phyloP scores from a whole-genome alignment of 1,140 invertebrate genomes.

The Drosophila arizonae region DNA sequence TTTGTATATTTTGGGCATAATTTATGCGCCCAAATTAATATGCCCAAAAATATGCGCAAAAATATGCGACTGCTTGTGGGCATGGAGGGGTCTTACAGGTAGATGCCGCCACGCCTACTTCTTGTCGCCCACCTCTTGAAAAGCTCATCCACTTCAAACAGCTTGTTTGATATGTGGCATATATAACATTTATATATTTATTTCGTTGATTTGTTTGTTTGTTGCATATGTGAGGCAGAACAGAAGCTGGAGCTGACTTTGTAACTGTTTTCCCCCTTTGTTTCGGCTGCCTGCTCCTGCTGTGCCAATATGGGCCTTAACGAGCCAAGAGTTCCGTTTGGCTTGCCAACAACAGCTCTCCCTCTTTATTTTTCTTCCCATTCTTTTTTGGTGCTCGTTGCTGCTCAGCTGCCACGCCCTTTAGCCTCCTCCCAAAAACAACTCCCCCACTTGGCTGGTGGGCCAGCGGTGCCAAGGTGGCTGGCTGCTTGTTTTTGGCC shows the following conservation, averaged over 20 bases:
- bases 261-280: neutral
- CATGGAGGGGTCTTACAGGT: neutral
- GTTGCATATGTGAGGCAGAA: neutral
- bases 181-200: neutral
- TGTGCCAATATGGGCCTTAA: slow-evolving; percentile 61
- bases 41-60: slow-evolving; percentile 55
- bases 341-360: slow-evolving; percentile 61
- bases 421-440: neutral
- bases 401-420: slow-evolving; percentile 22
- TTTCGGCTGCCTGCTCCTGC: slow-evolving; percentile 21
- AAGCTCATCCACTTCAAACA: neutral
- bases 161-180: neutral
- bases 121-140: neutral
- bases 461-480: slow-evolving; percentile 29
- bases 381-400: neutral
- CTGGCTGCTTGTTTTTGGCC: slow-evolving; percentile 6
- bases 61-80: slow-evolving; percentile 48
- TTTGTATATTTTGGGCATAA: slow-evolving; percentile 22
- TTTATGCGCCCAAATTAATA: slow-evolving; percentile 64
- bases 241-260: neutral
- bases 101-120: neutral
- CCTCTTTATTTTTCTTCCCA: too few relatives aligned
- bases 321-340: slow-evolving; percentile 65
- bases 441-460: neutral
- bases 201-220: slow-evolving; percentile 27